Percentiles rank a stretch among this genome's conserved stretches.
Conservation (phyloP, 2,888 invertebrate species). For the Strigamia maritima region DNA sequence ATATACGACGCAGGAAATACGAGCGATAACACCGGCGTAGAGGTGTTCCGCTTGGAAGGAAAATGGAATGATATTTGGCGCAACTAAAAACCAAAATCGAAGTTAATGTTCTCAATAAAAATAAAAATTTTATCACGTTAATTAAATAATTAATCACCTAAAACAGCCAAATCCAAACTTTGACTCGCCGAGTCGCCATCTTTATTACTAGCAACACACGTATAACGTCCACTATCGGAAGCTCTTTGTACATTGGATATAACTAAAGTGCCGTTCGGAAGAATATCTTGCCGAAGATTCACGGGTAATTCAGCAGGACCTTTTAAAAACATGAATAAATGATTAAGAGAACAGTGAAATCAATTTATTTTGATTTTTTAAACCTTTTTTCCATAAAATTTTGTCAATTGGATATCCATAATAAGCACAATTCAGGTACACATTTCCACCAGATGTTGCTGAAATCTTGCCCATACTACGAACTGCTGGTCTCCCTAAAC, state of each 20-base stretch:
- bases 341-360: not conserved
- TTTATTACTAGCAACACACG: not conserved
- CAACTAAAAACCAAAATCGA: not conserved
- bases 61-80: slow-evolving; percentile 35
- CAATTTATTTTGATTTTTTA: not conserved
- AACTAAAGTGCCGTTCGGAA: not conserved
- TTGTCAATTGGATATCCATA: slow-evolving; percentile 21
- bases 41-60: slow-evolving; percentile 20
- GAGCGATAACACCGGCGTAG: not conserved
- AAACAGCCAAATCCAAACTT: not conserved
- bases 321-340: not conserved
- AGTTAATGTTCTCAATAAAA: too few relatives aligned
- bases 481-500: slow-evolving; percentile 8
- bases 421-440: not conserved
- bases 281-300: slow-evolving; percentile 26
- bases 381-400: slow-evolving; percentile 20
- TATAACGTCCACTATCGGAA: slow-evolving; percentile 20
- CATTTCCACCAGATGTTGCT: not conserved
- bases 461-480: slow-evolving; percentile 24
- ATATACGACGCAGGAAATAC: not conserved
- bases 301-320: slow-evolving; percentile 3
- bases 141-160: not conserved
- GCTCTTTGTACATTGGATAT: slow-evolving; percentile 22
- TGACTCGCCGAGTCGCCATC: not conserved
- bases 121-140: not conserved